Percentiles rank a stretch among this genome's conserved stretches.
phyloP scores from a whole-genome alignment of 2,888 invertebrate genomes.

The Acanthosepion pharaonis region DNA sequence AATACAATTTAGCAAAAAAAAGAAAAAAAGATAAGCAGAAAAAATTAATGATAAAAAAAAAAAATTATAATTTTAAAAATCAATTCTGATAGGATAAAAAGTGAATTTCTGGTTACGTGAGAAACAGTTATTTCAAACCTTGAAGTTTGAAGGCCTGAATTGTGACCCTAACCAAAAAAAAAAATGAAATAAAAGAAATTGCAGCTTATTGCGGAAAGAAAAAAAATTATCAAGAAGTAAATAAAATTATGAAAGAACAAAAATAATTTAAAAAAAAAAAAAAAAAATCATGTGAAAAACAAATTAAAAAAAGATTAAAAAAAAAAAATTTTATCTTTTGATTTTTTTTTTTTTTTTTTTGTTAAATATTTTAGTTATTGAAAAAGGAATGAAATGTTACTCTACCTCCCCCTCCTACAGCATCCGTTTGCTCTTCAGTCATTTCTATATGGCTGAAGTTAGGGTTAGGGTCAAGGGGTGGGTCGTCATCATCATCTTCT shows the following conservation, averaged over 20 bases:
- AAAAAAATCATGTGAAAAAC: not conserved
- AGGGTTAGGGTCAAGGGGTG: conserved; percentile 56
- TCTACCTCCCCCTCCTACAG: conserved; percentile 41
- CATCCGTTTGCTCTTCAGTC: conserved; percentile 43
- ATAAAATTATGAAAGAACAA: not conserved
- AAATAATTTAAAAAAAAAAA: not conserved
- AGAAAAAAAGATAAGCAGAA: not conserved
- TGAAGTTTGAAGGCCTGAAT: not conserved
- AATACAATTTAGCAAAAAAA: not conserved
- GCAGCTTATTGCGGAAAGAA: not conserved
- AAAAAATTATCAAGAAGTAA: not conserved
- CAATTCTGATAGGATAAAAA: not conserved
- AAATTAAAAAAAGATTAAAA: not conserved
- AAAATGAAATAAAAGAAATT: not conserved
- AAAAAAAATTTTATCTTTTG: too few species aligned
- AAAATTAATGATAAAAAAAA: not conserved
- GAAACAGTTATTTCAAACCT: not conserved
- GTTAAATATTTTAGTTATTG: not conserved
- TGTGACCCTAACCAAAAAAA: not conserved
- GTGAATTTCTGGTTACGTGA: not conserved
- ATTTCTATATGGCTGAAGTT: conserved; percentile 51
- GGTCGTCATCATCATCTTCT: conserved; percentile 57
- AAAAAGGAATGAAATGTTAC: conserved; percentile 1
- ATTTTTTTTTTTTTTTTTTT: not conserved
- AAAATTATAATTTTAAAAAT: not conserved